Evolutionary conservation across 37 sponge, comb jelly and placozoan genomes (phyloP), one percentile per base, ranked within the genome.

Genomic region (Oopsacas minuta): DNA sequence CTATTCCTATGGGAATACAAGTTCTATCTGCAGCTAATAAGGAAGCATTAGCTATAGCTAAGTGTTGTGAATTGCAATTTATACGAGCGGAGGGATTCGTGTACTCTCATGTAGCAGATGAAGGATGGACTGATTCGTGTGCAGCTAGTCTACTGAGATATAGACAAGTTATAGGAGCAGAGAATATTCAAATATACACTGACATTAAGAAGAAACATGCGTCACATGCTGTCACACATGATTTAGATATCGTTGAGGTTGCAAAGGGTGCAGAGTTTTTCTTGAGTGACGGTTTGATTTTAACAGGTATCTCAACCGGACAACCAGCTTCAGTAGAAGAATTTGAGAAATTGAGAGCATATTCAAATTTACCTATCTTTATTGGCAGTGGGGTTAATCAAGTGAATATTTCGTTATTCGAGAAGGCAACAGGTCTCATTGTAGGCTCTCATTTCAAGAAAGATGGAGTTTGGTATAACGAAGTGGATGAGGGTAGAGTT

Each of bases 151-250:
- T 95, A 36, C 82, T 95, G 36, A 52, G 96, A 30, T 95, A 95
- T 38, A 35, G 93, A 35, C 86, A 46, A 52, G 53, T 36, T 23
- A 88, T 95, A 51, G 89, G 87, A 84, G 96, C 92, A 83, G 90
- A 95, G 0, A 42, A 88, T 30, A 51, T 93, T 8, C 22, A 86
- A 0, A 83, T 95, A 0, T 85, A 88, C 46, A 90, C 93, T 37
- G 96, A 95, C 83, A 90, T 95, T 36, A 91, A 95, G 86, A 95
- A 95, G 69, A 95, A 95, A 39, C 96, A 95, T 88, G 84, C 90
- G 93, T 93, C 93, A 1, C 96, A 95, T 85, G 85, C 89, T 36
- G 85, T 95, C 20, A 95, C 96, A 1, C 15, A 84, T 37, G 96
- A 95, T 52, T 39, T 95, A 0, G 52, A 36, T 37, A 39, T 93